Conservation (phyloP, 2,797 vertebrate genomes). For the Vultur gryphus region DNA sequence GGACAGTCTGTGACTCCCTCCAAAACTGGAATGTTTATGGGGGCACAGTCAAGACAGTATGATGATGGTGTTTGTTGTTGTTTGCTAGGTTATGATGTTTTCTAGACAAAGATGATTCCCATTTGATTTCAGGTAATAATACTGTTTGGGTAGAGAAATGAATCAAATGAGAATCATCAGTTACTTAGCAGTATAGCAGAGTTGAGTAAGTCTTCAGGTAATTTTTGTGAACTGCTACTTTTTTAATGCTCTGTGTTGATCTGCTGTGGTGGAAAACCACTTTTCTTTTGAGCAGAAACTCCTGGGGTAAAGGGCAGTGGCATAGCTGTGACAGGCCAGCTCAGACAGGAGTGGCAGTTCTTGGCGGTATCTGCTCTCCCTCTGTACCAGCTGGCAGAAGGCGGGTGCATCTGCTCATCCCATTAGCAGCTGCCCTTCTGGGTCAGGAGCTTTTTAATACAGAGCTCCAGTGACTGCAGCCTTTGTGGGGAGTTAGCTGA, state of each 20-base stretch:
- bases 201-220: not conserved
- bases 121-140: not conserved
- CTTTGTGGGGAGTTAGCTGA: not conserved
- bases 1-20: not conserved
- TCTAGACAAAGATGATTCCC: not conserved
- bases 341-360: not conserved
- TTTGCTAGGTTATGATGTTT: not conserved
- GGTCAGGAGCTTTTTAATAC: not conserved
- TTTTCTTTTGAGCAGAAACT: not conserved
- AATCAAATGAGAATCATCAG: not conserved
- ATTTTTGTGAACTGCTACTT: not conserved
- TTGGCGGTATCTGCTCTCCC: not conserved
- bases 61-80: not conserved
- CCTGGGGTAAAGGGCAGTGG: not conserved
- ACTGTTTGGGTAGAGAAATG: not conserved
- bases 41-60: not conserved
- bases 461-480: not conserved
- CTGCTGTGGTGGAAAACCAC: not conserved
- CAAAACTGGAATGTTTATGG: not conserved
- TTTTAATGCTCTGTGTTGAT: not conserved
- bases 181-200: not conserved
- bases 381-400: not conserved
- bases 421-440: not conserved
- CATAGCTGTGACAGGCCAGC: not conserved
- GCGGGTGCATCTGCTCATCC: not conserved